phyloP scores from a whole-genome alignment of 2,797 vertebrate species.

The Melanotaenia nigrans region DNA sequence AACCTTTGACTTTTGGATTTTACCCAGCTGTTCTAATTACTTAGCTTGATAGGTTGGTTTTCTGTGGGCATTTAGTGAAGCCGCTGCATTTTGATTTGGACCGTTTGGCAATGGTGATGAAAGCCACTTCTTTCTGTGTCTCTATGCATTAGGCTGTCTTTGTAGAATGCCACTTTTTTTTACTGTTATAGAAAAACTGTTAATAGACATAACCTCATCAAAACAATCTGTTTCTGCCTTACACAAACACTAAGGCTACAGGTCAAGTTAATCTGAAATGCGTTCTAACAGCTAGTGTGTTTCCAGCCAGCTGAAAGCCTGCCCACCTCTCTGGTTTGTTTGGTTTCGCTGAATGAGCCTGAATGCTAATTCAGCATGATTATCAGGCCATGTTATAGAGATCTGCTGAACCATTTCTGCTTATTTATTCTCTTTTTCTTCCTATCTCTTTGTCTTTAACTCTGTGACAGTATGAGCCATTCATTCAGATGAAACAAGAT shows the following conservation, averaged over 20 bases:
- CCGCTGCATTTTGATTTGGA: neutral
- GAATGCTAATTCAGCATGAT: slow-evolving; percentile 46
- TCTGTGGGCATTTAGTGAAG: slow-evolving; percentile 4
- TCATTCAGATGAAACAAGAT: slow-evolving; percentile 15
- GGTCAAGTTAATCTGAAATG: slow-evolving; percentile 45
- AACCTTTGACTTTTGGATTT: slow-evolving; percentile 67
- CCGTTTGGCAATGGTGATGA: neutral
- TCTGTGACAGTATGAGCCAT: slow-evolving; percentile 40
- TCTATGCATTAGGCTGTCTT: neutral
- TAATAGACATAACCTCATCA: neutral
- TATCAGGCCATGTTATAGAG: slow-evolving; percentile 42
- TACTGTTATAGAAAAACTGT: slow-evolving; percentile 2
- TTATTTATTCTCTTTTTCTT: slow-evolving; percentile 25
- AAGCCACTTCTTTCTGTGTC: neutral
- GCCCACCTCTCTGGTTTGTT: slow-evolving; percentile 42
- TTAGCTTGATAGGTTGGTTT: slow-evolving; percentile 18
- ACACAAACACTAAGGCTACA: slow-evolving; percentile 38
- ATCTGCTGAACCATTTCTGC: slow-evolving; percentile 52
- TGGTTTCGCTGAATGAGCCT: slow-evolving; percentile 28
- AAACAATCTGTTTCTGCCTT: slow-evolving; percentile 21
- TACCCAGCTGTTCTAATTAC: slow-evolving; percentile 58
- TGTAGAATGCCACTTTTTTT: neutral
- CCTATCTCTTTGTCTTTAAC: slow-evolving; percentile 44
- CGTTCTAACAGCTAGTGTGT: slow-evolving; percentile 23
- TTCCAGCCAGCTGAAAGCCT: slow-evolving; percentile 29